A percentile compares a stretch with the other conserved stretches of the same genome.
Conservation (phyloP, 1,140 invertebrate species). For the Cydia amplana region DNA sequence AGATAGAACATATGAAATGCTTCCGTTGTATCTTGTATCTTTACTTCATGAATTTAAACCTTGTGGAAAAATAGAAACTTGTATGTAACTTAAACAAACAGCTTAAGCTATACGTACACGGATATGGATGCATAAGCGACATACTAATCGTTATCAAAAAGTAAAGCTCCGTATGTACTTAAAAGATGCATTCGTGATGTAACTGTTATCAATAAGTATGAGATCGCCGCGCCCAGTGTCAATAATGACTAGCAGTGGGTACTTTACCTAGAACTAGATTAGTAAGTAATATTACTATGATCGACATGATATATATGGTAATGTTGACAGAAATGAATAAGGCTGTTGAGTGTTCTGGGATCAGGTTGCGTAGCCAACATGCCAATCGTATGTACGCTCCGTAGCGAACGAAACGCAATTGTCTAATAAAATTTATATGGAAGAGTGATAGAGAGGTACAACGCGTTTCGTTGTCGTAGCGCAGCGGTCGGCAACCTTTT, state of each 20-base stretch:
- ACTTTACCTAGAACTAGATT: constrained; percentile 28
- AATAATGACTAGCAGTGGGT: constrained; percentile 15
- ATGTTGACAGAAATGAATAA: background rate
- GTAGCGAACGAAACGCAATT: too few relatives aligned
- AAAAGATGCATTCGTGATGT: constrained; percentile 6
- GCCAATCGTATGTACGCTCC: too few relatives aligned
- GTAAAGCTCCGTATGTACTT: background rate
- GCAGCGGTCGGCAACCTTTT: too few relatives aligned
- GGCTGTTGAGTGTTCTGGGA: background rate
- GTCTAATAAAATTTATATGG: too few relatives aligned
- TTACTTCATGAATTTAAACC: too few relatives aligned
- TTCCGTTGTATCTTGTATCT: too few relatives aligned
- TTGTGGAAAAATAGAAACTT: too few relatives aligned
- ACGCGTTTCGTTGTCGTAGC: background rate
- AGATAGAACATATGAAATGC: too few relatives aligned
- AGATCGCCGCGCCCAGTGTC: constrained; percentile 5
- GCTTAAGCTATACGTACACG: background rate
- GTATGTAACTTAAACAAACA: background rate
- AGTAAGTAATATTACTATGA: background rate
- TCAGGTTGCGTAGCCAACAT: background rate
- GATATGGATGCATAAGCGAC: background rate
- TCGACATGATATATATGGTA: background rate
- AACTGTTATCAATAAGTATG: background rate
- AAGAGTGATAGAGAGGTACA: background rate
- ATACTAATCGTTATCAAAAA: background rate